Conservation (phyloP, 1,140 invertebrate species). For the Nebria ingens region DNA sequence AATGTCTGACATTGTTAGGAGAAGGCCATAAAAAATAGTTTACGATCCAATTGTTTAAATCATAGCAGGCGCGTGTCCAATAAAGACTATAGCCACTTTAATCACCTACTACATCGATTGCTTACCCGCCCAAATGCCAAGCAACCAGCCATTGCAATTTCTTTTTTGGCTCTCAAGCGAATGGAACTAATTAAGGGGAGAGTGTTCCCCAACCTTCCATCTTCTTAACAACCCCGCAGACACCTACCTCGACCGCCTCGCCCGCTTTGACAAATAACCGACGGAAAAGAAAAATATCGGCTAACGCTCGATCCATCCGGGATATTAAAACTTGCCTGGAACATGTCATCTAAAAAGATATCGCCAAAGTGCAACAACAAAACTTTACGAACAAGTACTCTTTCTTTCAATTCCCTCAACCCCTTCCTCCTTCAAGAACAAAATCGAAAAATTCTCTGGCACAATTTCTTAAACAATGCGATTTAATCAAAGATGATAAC, state of each 20-base stretch:
- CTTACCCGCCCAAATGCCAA: not conserved
- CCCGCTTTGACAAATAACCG: not conserved
- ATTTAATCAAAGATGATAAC: no score
- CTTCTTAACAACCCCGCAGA: no score
- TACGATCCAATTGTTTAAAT: not conserved
- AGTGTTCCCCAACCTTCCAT: not conserved
- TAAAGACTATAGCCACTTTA: not conserved
- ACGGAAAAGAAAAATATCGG: not conserved
- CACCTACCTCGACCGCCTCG: not conserved
- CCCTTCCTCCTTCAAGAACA: no score
- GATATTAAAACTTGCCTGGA: not conserved
- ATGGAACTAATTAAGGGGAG: constrained; percentile 7
- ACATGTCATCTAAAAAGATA: no score
- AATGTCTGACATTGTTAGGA: no score
- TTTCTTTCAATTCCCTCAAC: no score
- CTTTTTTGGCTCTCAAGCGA: not conserved
- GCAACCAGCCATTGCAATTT: no score
- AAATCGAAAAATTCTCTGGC: no score
- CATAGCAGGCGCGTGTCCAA: not conserved
- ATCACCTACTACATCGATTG: constrained; percentile 2
- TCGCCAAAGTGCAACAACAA: not conserved
- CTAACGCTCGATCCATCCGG: not conserved
- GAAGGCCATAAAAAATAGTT: not conserved
- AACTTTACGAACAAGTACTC: not conserved
- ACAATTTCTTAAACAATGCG: no score